These are phyloP conservation scores for Melanotaenia duboulayi DNA, from an alignment of 2,113 vertebrate genomes.

Conservation along the genomic window DNA sequence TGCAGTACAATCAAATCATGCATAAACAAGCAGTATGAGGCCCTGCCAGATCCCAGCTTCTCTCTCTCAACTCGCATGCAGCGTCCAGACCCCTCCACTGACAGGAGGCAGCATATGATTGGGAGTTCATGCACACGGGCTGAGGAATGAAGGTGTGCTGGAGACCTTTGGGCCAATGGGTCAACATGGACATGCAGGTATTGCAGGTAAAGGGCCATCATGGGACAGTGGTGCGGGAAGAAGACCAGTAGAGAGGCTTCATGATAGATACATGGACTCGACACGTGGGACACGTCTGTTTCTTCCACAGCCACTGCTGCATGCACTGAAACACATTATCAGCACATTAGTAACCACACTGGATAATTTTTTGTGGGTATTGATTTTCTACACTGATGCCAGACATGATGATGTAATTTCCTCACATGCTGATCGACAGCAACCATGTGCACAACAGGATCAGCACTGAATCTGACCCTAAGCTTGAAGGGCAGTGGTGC, in stretches of 20 bases:
- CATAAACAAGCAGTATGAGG: not conserved
- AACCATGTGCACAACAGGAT: not conserved
- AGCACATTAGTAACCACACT: not conserved
- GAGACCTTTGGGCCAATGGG: slow-evolving; percentile 8
- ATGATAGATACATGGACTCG: slow-evolving; percentile 51
- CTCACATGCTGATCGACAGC: slow-evolving; percentile 25
- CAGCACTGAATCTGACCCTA: not conserved
- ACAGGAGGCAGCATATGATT: not conserved
- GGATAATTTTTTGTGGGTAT: slow-evolving; percentile 9
- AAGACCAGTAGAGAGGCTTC: slow-evolving; percentile 66
- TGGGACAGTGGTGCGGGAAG: slow-evolving; percentile 66
- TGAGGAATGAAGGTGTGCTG: not conserved
- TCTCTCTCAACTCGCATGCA: not conserved
- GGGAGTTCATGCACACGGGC: slow-evolving; percentile 11
- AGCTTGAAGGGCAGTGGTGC: slow-evolving; percentile 5
- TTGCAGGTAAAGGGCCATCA: slow-evolving; percentile 42
- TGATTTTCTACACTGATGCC: slow-evolving; percentile 38
- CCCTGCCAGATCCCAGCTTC: not conserved
- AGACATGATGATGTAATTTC: slow-evolving; percentile 41
- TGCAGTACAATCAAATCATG: not conserved
- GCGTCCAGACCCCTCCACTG: not conserved
- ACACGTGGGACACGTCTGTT: slow-evolving; percentile 61
- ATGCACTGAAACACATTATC: slow-evolving; percentile 70
- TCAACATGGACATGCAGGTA: slow-evolving; percentile 29
- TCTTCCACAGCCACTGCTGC: slow-evolving; percentile 75